Base-by-base conservation (phyloP, 1,140 invertebrate genomes). In the Rhyacophila brunnea region DNA sequence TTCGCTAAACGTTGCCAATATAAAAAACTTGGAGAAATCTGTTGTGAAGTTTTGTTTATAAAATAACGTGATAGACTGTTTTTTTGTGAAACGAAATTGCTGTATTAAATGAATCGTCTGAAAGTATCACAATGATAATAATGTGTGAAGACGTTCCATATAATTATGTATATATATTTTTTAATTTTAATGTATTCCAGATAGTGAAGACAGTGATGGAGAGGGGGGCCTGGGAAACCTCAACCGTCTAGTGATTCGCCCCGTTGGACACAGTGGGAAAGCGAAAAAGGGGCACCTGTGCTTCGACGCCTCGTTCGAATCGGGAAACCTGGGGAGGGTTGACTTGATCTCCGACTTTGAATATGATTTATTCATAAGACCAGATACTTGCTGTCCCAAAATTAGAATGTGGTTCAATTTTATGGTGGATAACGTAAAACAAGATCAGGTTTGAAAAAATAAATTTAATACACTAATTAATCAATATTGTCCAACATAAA, bases 341-440 rank as follows among this genome's bases (percentile, higher is more conserved):
- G 95, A 98, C 71, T 86, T 96, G 57, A 85, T 98, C 58, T 92
- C 90, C 0, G 95, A 97, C 68, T 90, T 88, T 71, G 96, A 99
- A 73, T 98, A 98, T 76, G 96, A 99, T 77, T 81, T 99, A 6
- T 99, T 92, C 77, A 88, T 99, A 35, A 80, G 96, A 44, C 96
- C 96, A 0, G 96, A 99, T 74, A 97, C 95, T 0, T 97, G 95
- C 72, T 94, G 95, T 73, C 95, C 95, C 0, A 82, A 93, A 23
- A 86, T 93, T 51, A 80, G 96, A 36, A 87, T 98, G 55, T 99
- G 96, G 96, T 99, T 98, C 73, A 96, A 99, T 74, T 99, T 99
- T 70, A 95, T 93, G 0, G 95, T 98, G 9, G 95, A 98, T 73
- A 99, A 99, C 78, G 93, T 95, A 0, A 89, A 91, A 61, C 79